These are phyloP conservation scores for Misgurnus mizolepis DNA, from an alignment of 2,113 vertebrate genomes.

Conservation along the genomic window DNA sequence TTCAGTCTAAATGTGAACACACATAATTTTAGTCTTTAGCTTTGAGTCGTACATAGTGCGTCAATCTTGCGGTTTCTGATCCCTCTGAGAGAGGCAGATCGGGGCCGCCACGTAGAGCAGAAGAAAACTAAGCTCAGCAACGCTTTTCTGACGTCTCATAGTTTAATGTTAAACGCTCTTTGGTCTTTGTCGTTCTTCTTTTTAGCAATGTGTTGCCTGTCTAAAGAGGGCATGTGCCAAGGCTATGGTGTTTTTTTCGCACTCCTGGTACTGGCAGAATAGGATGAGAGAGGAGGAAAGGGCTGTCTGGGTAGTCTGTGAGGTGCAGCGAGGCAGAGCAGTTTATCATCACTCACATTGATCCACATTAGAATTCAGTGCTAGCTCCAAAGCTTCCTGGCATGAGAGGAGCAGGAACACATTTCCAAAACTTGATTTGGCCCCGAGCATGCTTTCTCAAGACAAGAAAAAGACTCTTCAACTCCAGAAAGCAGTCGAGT, in stretches of 20 bases:
- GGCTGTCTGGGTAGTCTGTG: slow-evolving; percentile 34
- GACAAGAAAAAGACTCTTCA: slow-evolving; percentile 17
- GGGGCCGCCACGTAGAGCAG: not conserved
- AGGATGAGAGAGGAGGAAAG: slow-evolving; percentile 17
- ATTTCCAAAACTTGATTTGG: slow-evolving; percentile 44
- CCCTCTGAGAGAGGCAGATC: not conserved
- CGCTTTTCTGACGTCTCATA: slow-evolving; percentile 6
- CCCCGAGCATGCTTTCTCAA: not conserved
- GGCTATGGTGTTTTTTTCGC: slow-evolving; percentile 24
- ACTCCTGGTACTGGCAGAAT: slow-evolving; percentile 1
- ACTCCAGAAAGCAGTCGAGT: slow-evolving; percentile 4
- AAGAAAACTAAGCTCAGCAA: not conserved
- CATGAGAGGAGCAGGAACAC: slow-evolving; percentile 20
- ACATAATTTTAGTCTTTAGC: not conserved
- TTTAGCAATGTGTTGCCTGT: slow-evolving; percentile 40
- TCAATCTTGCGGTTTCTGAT: not conserved
- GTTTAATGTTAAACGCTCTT: slow-evolving; percentile 43
- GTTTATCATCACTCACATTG: slow-evolving; percentile 43
- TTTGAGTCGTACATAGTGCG: not conserved
- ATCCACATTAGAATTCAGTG: slow-evolving; percentile 45
- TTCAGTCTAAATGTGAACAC: not conserved
- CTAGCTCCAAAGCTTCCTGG: slow-evolving; percentile 33
- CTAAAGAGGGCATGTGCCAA: slow-evolving; percentile 32
- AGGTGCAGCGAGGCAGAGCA: slow-evolving; percentile 36
- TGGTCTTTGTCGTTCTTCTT: slow-evolving; percentile 4